Conservation (phyloP, 1,140 invertebrate species). For the Stenopsyche tienmushanensis region DNA sequence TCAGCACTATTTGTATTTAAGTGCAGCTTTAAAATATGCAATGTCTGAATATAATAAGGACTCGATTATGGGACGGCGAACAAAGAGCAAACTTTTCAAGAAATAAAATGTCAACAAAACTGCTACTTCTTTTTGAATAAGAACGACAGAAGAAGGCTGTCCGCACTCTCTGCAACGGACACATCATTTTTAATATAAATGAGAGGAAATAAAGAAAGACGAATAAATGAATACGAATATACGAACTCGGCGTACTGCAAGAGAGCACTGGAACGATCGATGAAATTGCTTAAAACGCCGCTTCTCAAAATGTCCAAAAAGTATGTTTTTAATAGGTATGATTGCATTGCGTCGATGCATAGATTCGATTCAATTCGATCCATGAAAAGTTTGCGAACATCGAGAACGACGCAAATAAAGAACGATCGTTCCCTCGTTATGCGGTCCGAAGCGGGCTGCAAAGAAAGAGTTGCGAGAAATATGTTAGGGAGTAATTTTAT, state of each 20-base stretch:
- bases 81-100: slow-evolving; percentile 20
- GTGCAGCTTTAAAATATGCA: too few relatives aligned
- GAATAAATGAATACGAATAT: slow-evolving; percentile 58
- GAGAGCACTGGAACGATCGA: background rate
- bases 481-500: too few relatives aligned
- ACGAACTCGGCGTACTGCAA: background rate
- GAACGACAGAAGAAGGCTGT: slow-evolving; percentile 2
- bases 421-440: too few relatives aligned
- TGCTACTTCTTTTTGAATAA: background rate
- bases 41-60: slow-evolving; percentile 4
- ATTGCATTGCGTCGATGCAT: too few relatives aligned
- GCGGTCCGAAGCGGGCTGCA: too few relatives aligned
- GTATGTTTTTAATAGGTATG: too few relatives aligned
- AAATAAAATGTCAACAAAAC: slow-evolving; percentile 34
- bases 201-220: slow-evolving; percentile 59
- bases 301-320: too few relatives aligned
- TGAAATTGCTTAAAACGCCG: background rate
- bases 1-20: too few relatives aligned
- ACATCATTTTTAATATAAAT: slow-evolving; percentile 62
- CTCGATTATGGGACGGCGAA: slow-evolving; percentile 1
- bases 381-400: too few relatives aligned
- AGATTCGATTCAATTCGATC: too few relatives aligned
- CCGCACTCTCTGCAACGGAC: slow-evolving; percentile 48
- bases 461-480: too few relatives aligned
- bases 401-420: too few relatives aligned